Base-by-base conservation (phyloP, 2,888 invertebrate genomes). In the Arrhopalites spinosus region DNA sequence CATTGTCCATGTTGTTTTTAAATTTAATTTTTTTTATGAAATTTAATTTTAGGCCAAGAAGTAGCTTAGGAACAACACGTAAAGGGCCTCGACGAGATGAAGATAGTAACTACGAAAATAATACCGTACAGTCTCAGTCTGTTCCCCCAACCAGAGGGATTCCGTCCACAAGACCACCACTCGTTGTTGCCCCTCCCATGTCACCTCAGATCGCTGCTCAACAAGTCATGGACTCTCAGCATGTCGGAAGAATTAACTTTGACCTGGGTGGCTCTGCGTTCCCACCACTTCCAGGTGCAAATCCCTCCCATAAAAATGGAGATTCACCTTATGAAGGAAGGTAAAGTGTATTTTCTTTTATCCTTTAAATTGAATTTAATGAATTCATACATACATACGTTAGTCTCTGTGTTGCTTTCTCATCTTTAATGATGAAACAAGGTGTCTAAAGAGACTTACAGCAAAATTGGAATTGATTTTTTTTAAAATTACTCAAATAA, bases 231-330 rank as follows among this genome's bases (percentile, higher is more conserved):
- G 67, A 47, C 61, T 72, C 69, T 53, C 64, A 69, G 8, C 64
- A 75, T 68, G 50, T 63, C 27, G 64, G 70, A 25, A 71, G 79
- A 67, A 79, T 79, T 15, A 80, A 91, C 84, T 93, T 93, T 86
- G 93, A 93, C 86, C 87, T 93, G 83, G 92, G 92, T 86, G 91
- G 91, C 76, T 89, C 91, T 72, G 91, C 92, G 73, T 93, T 93
- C 85, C 93, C 93, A 79, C 93, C 93, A 77, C 87, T 93, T 84
- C 93, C 93, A 78, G 92, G 92, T 84, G 86, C 88, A 78, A 78
- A 77, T 56, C 56, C 80, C 25, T 75, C 78, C 45, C 78, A 78
- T 7, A 81, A 80, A 73, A 82, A 82, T 72, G 83, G 81, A 43
- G 81, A 81, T 71, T 78, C 79, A 67, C 79, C 81, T 13, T 82